Evolutionary conservation across 64 coral and sea anemone species (phyloP), one percentile per base, ranked within the genome.

Genomic region (Cladopsammia gracilis): DNA sequence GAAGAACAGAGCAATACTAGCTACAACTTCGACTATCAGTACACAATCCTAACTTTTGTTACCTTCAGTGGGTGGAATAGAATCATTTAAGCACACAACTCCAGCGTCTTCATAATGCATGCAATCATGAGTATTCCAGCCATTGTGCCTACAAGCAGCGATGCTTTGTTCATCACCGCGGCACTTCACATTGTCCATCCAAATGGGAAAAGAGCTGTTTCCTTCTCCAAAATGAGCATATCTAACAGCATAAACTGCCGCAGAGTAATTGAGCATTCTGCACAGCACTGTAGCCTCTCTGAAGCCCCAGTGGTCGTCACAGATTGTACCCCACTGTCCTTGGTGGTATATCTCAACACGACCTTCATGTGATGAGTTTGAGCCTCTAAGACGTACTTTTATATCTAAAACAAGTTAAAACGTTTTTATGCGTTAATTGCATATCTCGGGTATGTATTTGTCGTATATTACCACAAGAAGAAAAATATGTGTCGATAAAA

Each of bases 301-400:
- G 5, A 11, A 49, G 42, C 81, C 26, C 94, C 94, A 96, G 7
- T 20, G 50, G 56, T 92, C 81, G 24, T 92, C 48, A 10, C 94
- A 96, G 7, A 96, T 85, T 89, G 94, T 92, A 12, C 94, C 94
- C 94, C 94, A 96, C 10, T 46, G 43, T 25, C 90, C 70, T 12
- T 87, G 77, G 73, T 88, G 75, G 18, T 88, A 92, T 6, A 96
- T 83, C 25, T 96, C 94, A 75, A 96, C 90, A 57, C 90, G 90
- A 22, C 94, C 94, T 43, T 92, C 65, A 47, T 92, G 56, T 6
- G 82, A 86, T 0, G 78, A 92, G 6, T 52, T 66, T 20, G 84
- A 85, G 8, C 76, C 85, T 20, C 81, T 90, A 24, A 96, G 90
- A 73, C 94, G 90, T 13, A 79, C 77, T 53, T 60, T 60, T 1